Percentiles rank a stretch among this genome's conserved stretches.
Evolutionary conservation across 2,797 vertebrate genomes (phyloP).

Genomic region (Lacerta agilis): DNA sequence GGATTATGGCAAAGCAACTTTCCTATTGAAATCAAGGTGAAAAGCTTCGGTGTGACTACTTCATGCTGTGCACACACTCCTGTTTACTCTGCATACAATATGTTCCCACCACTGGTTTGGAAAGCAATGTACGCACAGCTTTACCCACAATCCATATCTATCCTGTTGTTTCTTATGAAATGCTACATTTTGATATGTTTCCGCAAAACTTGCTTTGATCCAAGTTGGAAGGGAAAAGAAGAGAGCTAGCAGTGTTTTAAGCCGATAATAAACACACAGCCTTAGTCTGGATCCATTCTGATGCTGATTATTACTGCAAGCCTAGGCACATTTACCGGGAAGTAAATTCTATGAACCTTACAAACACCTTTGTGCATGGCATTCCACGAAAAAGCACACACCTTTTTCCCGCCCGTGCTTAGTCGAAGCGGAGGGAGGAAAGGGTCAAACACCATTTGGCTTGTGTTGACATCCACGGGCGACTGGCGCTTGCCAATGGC

Average conservation of each 20-base stretch:
- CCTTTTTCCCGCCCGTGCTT: constrained; percentile 75
- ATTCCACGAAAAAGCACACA: constrained; percentile 16
- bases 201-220: too few relatives aligned
- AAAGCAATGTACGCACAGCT: too few relatives aligned
- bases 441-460: constrained; percentile 76
- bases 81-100: too few relatives aligned
- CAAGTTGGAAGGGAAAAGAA: too few relatives aligned
- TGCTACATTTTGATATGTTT: too few relatives aligned
- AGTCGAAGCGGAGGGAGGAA: constrained; percentile 75
- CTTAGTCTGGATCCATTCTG: neutral
- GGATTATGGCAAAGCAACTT: neutral
- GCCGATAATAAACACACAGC: too few relatives aligned
- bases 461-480: constrained; percentile 75
- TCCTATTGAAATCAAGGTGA: neutral
- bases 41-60: neutral
- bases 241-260: too few relatives aligned
- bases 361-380: neutral
- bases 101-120: too few relatives aligned
- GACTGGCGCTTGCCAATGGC: constrained; percentile 78
- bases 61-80: neutral
- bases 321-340: neutral
- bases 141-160: too few relatives aligned
- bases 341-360: neutral
- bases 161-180: too few relatives aligned
- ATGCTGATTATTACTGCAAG: neutral